Percentiles rank a stretch among this genome's conserved stretches.
phyloP scores from a whole-genome alignment of 2,113 vertebrate genomes.

The Penelope pileata region DNA sequence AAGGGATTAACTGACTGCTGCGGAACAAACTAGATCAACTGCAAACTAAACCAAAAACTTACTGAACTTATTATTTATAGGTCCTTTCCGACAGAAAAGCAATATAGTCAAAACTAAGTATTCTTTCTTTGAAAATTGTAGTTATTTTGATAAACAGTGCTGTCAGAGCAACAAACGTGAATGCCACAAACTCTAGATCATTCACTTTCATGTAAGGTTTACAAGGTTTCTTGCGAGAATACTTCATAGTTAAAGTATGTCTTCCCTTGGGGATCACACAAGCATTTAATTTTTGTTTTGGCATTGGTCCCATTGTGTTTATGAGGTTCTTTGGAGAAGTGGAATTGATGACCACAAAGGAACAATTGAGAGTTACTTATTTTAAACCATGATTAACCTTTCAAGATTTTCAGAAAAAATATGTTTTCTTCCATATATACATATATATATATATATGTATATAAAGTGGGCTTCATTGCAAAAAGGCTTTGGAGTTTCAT shows the following conservation, averaged over 20 bases:
- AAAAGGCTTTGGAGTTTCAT: background rate
- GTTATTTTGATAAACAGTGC: slow-evolving; percentile 72
- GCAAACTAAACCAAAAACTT: slow-evolving; percentile 39
- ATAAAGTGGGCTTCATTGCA: background rate
- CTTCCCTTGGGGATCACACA: slow-evolving; percentile 45
- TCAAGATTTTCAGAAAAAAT: slow-evolving; percentile 7
- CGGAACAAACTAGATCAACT: slow-evolving; percentile 15
- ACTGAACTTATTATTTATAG: slow-evolving; percentile 58
- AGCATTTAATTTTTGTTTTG: slow-evolving; percentile 74
- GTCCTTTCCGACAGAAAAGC: slow-evolving; percentile 41
- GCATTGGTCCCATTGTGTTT: slow-evolving; percentile 62
- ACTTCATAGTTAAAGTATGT: slow-evolving; percentile 65
- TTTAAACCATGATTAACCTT: slow-evolving; percentile 64
- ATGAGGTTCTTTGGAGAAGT: slow-evolving; percentile 63
- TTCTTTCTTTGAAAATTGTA: slow-evolving; percentile 59
- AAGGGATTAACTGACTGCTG: slow-evolving; percentile 60
- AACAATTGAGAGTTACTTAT: slow-evolving; percentile 64
- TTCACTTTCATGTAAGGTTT: slow-evolving; percentile 35
- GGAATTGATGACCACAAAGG: slow-evolving; percentile 66
- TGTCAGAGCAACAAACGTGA: slow-evolving; percentile 57
- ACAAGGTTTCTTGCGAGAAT: slow-evolving; percentile 51
- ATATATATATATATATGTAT: background rate
- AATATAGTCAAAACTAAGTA: slow-evolving; percentile 63
- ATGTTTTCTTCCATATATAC: background rate
- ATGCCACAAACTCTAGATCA: slow-evolving; percentile 19